Base-by-base conservation (phyloP, 2,888 invertebrate species). In the Lepidonotus clava region DNA sequence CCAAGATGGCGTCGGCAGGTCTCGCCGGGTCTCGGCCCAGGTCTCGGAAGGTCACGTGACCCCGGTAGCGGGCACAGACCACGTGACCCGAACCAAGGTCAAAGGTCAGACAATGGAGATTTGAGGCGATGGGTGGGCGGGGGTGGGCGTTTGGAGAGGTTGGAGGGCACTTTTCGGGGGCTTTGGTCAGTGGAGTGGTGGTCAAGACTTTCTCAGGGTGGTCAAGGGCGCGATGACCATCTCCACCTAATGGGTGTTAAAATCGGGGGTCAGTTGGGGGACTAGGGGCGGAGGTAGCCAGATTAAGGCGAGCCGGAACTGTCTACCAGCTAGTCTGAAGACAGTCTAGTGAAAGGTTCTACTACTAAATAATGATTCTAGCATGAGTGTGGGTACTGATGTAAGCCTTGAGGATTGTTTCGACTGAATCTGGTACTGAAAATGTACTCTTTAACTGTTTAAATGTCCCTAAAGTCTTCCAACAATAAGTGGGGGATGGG, bases 41-140 rank as follows among this genome's bases (percentile, higher is more conserved):
- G 36, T n/a, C n/a, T n/a, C n/a, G n/a, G n/a, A n/a, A n/a, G 71
- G 71, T 71, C 71, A 38, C 71, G 71, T 36, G 71, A 34, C 36
- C 71, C 36, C 1, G 36, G n/a, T n/a, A n/a, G n/a, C n/a, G n/a
- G n/a, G n/a, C n/a, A n/a, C n/a, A n/a, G n/a, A n/a, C n/a, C 38
- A 36, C 71, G 71, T 71, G 71, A 71, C 71, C 71, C 24, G 38
- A n/a, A 21, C 34, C 34, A n/a, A 24, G 71, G 71, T 34, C 36
- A 71, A 38, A 36, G 71, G 71, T 38, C 36, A 71, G 21, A 4
- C 21, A 38, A 71, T 71, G 38, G 71, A 38, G 71, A 71, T 66
- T 66, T 66, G 66, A 66, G 18, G 36, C 36, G 38, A n/a, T 38
- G 5, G 56, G 14, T n/a, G 5, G 56, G n/a, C 21, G 28, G 28